Conservation (phyloP, 2,113 vertebrate genomes). For the Laticauda laticaudata region DNA sequence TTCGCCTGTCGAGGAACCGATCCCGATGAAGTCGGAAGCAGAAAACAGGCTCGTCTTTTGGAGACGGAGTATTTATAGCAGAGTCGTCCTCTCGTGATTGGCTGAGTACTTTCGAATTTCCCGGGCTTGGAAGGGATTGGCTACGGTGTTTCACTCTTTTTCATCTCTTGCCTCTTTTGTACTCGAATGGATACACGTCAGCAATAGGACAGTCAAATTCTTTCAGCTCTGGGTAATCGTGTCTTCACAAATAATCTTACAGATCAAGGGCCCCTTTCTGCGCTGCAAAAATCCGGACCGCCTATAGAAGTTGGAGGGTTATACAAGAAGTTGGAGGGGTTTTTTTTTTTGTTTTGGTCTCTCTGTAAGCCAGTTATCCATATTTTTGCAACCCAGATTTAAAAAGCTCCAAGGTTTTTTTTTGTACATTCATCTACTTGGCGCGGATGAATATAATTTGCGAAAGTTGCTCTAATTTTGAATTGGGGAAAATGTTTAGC, state of each 20-base stretch:
- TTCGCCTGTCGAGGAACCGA: accelerated
- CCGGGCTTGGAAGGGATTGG: conserved; percentile 40
- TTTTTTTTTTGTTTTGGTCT: not conserved
- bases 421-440: not conserved
- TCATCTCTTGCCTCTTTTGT: not conserved
- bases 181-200: not conserved
- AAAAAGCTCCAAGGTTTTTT: not conserved
- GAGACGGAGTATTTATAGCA: conserved; percentile 50
- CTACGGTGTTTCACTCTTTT: not conserved
- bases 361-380: not conserved
- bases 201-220: not conserved
- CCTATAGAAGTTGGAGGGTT: not conserved
- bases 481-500: not conserved
- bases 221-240: not conserved
- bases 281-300: not conserved
- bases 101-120: conserved; percentile 41
- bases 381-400: not conserved
- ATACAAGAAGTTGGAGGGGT: not conserved
- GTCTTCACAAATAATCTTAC: not conserved
- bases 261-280: not conserved
- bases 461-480: not conserved
- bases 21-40: accelerated
- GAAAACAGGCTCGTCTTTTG: accelerated
- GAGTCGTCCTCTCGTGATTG: not conserved
- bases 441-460: not conserved